Conservation (phyloP, 2,797 vertebrate genomes). For the Atherinosoma microstoma region DNA sequence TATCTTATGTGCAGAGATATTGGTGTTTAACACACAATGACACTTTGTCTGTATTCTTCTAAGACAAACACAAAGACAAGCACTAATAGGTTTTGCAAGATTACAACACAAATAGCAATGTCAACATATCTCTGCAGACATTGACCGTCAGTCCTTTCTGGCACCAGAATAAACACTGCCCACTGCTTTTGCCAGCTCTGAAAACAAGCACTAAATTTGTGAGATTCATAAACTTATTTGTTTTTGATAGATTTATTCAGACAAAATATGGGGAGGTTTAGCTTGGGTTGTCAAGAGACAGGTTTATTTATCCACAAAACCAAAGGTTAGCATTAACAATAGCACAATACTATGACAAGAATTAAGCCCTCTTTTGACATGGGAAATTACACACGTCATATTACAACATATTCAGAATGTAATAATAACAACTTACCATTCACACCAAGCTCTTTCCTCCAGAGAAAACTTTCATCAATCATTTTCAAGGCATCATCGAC, state of each 20-base stretch:
- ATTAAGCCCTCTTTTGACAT: background rate
- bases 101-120: slow-evolving; percentile 26
- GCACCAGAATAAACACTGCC: background rate
- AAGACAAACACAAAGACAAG: slow-evolving; percentile 50
- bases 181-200: background rate
- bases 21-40: slow-evolving; percentile 64
- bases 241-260: background rate
- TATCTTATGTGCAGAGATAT: slow-evolving; percentile 30
- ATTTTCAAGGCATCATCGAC: slow-evolving; percentile 95
- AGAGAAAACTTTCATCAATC: slow-evolving; percentile 96
- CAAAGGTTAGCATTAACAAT: background rate
- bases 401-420: background rate
- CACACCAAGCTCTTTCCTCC: slow-evolving; percentile 92
- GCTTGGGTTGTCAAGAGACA: too few species aligned
- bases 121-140: slow-evolving; percentile 21
- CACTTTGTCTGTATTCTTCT: slow-evolving; percentile 48
- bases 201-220: background rate
- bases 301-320: background rate
- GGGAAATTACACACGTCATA: background rate
- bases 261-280: background rate
- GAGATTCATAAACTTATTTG: background rate
- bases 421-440: slow-evolving; percentile 86
- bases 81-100: slow-evolving; percentile 33
- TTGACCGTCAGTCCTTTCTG: slow-evolving; percentile 7
- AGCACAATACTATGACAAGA: background rate